These are phyloP conservation scores for Augochlora pura DNA, from an alignment of 1,140 invertebrate species.

Conservation along the genomic window DNA sequence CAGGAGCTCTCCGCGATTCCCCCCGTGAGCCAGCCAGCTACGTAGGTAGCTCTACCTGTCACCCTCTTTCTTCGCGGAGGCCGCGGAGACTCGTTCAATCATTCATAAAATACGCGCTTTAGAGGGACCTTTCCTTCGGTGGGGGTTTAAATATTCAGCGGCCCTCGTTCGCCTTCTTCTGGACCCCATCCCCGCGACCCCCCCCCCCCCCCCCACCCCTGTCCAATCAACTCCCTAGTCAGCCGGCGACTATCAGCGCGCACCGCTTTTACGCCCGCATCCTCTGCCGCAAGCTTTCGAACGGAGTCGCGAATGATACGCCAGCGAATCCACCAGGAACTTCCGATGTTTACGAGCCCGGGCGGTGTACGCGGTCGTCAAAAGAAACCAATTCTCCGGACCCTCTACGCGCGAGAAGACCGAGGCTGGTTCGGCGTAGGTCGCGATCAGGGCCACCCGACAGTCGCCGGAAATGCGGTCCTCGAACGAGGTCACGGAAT, in stretches of 20 bases:
- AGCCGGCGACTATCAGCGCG: constrained; percentile 2
- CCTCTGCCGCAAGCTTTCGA: not conserved
- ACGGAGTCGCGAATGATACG: constrained; percentile 27
- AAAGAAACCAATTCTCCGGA: not conserved
- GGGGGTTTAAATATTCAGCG: constrained; percentile 69
- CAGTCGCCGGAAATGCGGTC: too few relatives aligned
- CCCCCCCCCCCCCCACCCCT: not conserved
- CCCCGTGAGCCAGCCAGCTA: too few relatives aligned
- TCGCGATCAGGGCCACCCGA: too few relatives aligned
- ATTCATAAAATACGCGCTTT: constrained; percentile 71
- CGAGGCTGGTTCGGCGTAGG: not conserved
- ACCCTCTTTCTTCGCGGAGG: constrained; percentile 30
- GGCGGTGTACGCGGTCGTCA: constrained; percentile 22
- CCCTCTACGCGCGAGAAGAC: not conserved
- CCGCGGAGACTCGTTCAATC: constrained; percentile 60
- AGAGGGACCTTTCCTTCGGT: constrained; percentile 55
- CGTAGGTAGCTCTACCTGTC: constrained; percentile 7
- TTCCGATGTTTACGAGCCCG: constrained; percentile 46
- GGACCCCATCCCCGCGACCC: not conserved
- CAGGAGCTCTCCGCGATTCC: not conserved
- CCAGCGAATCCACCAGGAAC: constrained; percentile 20
- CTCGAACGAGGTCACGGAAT: too few relatives aligned
- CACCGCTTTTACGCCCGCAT: constrained; percentile 33
- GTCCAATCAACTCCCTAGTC: constrained; percentile 23
- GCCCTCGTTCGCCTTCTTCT: not conserved